phyloP scores from a whole-genome alignment of 1,140 invertebrate genomes.

The Dendrolimus punctatus region DNA sequence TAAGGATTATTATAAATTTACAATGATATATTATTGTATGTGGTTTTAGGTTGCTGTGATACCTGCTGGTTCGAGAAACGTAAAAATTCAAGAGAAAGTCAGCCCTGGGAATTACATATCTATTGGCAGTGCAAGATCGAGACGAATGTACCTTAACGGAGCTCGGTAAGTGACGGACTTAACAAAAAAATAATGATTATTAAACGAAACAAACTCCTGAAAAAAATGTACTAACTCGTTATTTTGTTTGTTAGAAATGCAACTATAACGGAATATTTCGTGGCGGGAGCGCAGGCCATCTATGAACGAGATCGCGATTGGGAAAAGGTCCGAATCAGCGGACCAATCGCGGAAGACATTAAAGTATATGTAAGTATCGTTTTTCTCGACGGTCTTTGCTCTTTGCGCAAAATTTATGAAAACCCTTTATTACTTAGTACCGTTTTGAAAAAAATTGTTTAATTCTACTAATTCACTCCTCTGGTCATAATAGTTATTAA shows the following conservation, averaged over 20 bases:
- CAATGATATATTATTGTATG: no score
- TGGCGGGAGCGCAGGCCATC: conserved; percentile 85
- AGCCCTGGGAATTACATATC: conserved; percentile 89
- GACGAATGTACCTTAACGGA: conserved; percentile 87
- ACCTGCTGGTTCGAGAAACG: conserved; percentile 85
- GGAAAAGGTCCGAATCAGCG: conserved; percentile 86
- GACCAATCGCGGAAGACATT: conserved; percentile 87
- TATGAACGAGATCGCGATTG: conserved; percentile 87
- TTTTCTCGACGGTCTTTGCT: no score
- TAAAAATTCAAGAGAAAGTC: conserved; percentile 84
- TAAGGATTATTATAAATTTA: no score
- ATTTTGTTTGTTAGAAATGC: conserved; percentile 36
- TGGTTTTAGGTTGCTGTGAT: conserved; percentile 79
- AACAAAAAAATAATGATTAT: no score
- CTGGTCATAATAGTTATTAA: no score
- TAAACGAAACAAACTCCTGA: no score
- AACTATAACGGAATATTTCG: conserved; percentile 80
- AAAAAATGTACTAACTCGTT: not conserved
- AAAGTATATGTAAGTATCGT: conserved; percentile 83
- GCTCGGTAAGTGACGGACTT: conserved; percentile 74
- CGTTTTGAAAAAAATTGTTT: no score
- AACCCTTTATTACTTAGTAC: no score
- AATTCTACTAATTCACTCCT: no score
- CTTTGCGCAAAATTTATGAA: not conserved
- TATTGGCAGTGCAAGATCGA: conserved; percentile 79